Percentiles rank a stretch among this genome's conserved stretches.
Conservation (phyloP, 2,113 vertebrate species). For the Eublepharis macularius region DNA sequence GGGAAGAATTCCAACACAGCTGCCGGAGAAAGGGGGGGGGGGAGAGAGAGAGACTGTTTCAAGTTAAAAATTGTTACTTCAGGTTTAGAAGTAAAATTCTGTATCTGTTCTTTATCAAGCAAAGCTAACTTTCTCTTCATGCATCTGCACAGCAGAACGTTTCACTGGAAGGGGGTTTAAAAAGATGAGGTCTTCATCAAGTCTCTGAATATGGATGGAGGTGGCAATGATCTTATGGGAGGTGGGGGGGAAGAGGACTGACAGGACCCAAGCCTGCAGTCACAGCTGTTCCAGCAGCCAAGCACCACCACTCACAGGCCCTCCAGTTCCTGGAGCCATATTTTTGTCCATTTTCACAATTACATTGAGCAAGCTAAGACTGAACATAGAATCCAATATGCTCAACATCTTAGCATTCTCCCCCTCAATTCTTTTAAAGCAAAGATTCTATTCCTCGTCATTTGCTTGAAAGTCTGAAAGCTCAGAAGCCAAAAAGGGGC, state of each 20-base stretch:
- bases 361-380: neutral
- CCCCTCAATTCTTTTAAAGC: neutral
- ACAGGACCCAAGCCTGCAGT: too few relatives aligned
- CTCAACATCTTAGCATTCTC: too few relatives aligned
- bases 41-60: slow-evolving; percentile 74
- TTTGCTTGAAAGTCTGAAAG: too few relatives aligned
- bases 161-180: slow-evolving; percentile 19
- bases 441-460: neutral
- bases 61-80: slow-evolving; percentile 82
- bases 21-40: slow-evolving; percentile 50
- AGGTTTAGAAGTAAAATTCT: slow-evolving; percentile 82
- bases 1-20: slow-evolving; percentile 77
- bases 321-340: neutral
- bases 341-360: neutral
- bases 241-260: neutral
- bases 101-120: slow-evolving; percentile 84
- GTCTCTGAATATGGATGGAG: neutral
- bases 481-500: neutral
- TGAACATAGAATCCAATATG: neutral
- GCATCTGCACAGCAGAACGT: slow-evolving; percentile 68
- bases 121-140: slow-evolving; percentile 73
- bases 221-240: neutral
- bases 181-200: neutral
- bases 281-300: neutral
- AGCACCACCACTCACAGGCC: neutral